A percentile compares a stretch with the other conserved stretches of the same genome.
Evolutionary conservation across 2,888 invertebrate species (phyloP).

Genomic region (Oscheius sp.): DNA sequence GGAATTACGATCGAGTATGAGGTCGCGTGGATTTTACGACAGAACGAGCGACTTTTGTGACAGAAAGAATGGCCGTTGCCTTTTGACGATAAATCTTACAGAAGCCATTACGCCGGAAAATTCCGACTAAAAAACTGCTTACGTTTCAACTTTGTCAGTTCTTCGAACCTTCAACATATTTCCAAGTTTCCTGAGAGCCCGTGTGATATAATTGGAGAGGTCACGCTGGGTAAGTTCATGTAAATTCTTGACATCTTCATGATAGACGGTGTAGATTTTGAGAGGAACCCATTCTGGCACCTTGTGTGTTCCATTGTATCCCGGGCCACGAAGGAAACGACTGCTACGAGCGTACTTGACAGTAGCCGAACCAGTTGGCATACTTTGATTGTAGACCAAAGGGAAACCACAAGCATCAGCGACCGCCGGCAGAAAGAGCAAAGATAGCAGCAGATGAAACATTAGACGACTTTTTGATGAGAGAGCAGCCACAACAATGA

Average conservation of each 20-base stretch:
- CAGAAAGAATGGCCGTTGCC: too few relatives aligned
- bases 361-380: too few relatives aligned
- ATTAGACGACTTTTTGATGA: too few relatives aligned
- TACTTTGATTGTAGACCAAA: neutral
- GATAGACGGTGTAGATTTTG: slow-evolving; percentile 8
- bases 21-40: too few relatives aligned
- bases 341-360: neutral
- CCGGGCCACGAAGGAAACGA: neutral
- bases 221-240: neutral
- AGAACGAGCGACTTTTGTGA: too few relatives aligned
- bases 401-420: neutral
- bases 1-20: too few relatives aligned
- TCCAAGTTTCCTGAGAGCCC: neutral
- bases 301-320: too few relatives aligned
- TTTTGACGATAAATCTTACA: too few relatives aligned
- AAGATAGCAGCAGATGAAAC: neutral
- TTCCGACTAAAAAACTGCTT: neutral
- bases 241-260: neutral
- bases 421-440: neutral
- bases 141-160: neutral
- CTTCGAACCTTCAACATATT: neutral
- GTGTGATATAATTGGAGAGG: slow-evolving; percentile 12
- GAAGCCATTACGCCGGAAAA: too few relatives aligned
- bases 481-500: too few relatives aligned
- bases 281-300: neutral